Conservation (phyloP, 1,140 invertebrate species). For the Xylocopa sonorina region DNA sequence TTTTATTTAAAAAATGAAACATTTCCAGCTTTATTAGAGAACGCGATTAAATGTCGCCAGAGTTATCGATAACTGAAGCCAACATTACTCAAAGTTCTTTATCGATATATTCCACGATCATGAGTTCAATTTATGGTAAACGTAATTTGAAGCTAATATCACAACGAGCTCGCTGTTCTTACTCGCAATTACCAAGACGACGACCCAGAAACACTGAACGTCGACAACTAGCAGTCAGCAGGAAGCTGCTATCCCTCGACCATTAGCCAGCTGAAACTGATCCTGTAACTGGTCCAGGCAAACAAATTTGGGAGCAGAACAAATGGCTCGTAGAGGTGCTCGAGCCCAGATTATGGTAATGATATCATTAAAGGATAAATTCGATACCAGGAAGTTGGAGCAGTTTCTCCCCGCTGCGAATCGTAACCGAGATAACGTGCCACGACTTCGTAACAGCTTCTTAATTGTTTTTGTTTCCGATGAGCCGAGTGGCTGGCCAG, state of each 20-base stretch:
- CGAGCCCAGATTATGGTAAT: constrained; percentile 6
- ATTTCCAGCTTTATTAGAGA: neutral
- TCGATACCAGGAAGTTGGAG: neutral
- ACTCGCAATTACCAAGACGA: constrained; percentile 15
- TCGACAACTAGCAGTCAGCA: constrained; percentile 44
- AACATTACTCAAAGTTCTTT: too few relatives aligned
- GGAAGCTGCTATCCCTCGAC: constrained; percentile 36
- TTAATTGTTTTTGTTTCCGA: constrained; percentile 6
- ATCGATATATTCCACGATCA: too few relatives aligned
- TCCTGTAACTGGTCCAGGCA: constrained; percentile 9
- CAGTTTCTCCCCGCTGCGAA: too few relatives aligned
- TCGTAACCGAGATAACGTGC: too few relatives aligned
- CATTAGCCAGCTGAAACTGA: constrained; percentile 39
- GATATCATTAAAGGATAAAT: neutral
- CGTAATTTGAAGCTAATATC: constrained; percentile 20
- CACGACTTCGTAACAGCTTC: neutral
- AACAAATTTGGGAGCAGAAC: constrained; percentile 15
- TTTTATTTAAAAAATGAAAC: neutral
- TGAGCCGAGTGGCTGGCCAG: neutral
- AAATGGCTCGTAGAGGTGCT: neutral
- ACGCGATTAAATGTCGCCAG: too few relatives aligned
- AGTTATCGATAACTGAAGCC: too few relatives aligned
- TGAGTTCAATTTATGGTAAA: too few relatives aligned
- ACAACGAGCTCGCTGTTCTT: neutral
- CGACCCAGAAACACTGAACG: constrained; percentile 39